These are phyloP conservation scores for Laticauda laticaudata DNA, from an alignment of 2,113 vertebrate genomes.

Conservation along the genomic window DNA sequence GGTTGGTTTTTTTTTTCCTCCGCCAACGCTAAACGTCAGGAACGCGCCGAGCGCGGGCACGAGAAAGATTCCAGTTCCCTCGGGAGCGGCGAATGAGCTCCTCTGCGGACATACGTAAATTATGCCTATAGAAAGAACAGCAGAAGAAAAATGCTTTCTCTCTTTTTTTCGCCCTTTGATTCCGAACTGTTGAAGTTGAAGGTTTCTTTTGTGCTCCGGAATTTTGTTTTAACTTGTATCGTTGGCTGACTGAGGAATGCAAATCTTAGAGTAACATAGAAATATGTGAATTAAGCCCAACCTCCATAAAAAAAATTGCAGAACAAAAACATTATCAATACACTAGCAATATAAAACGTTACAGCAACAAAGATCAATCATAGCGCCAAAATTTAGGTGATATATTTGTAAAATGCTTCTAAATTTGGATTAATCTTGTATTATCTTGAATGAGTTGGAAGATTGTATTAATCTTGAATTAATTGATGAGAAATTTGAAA, in stretches of 20 bases:
- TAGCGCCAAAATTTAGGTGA: background rate
- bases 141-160: too few species aligned
- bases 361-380: background rate
- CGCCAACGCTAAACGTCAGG: background rate
- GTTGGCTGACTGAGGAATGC: background rate
- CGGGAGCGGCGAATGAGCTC: conserved; percentile 28
- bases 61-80: background rate
- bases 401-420: background rate
- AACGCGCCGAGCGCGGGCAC: conserved; percentile 18
- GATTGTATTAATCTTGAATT: background rate
- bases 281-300: background rate
- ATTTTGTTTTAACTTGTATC: background rate
- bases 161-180: background rate
- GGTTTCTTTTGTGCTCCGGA: background rate
- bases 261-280: background rate
- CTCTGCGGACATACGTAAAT: background rate
- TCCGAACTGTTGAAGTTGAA: background rate
- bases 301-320: background rate
- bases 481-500: background rate
- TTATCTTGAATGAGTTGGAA: background rate
- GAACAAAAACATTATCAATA: background rate
- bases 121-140: background rate
- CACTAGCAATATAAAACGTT: background rate
- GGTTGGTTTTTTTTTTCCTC: background rate
- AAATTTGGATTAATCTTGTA: background rate